phyloP scores from a whole-genome alignment of 1,140 invertebrate species.

The Psilanteris sp. region DNA sequence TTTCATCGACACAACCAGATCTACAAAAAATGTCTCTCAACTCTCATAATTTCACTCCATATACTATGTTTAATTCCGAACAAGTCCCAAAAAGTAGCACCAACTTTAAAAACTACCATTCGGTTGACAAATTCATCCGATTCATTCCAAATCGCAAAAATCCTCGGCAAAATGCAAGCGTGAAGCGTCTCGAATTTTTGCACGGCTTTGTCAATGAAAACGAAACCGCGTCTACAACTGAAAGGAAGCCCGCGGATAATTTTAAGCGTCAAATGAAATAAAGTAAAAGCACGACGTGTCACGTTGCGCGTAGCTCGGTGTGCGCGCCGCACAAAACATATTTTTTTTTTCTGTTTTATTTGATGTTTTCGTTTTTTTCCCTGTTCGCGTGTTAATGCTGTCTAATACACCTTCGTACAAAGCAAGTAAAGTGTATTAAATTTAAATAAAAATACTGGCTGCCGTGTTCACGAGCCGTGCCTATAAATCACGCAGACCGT shows the following conservation, averaged over 20 bases:
- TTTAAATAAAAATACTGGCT: slow-evolving; percentile 81
- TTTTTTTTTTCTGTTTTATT: slow-evolving; percentile 20
- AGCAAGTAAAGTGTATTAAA: slow-evolving; percentile 78
- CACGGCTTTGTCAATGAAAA: not conserved
- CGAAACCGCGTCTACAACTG: not conserved
- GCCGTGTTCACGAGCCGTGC: slow-evolving; percentile 76
- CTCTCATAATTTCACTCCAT: no score
- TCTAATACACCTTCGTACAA: slow-evolving; percentile 74
- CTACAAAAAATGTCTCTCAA: no score
- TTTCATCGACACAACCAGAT: no score
- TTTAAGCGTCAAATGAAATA: slow-evolving; percentile 44
- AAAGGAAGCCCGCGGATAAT: slow-evolving; percentile 36
- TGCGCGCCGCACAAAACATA: slow-evolving; percentile 22
- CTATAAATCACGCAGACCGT: slow-evolving; percentile 78
- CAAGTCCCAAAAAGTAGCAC: no score
- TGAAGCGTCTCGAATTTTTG: not conserved
- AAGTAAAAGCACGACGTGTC: slow-evolving; percentile 27
- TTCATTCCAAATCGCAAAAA: no score
- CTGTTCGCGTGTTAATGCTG: slow-evolving; percentile 67
- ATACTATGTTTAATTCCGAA: no score
- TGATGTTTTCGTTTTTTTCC: slow-evolving; percentile 19
- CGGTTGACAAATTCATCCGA: no score
- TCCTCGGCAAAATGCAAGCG: no score
- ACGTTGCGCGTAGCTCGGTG: slow-evolving; percentile 32
- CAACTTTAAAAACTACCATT: no score